Evolutionary conservation across 2,888 invertebrate species (phyloP), one percentile per base, ranked within the genome.

Genomic region (Panzeria rudis): DNA sequence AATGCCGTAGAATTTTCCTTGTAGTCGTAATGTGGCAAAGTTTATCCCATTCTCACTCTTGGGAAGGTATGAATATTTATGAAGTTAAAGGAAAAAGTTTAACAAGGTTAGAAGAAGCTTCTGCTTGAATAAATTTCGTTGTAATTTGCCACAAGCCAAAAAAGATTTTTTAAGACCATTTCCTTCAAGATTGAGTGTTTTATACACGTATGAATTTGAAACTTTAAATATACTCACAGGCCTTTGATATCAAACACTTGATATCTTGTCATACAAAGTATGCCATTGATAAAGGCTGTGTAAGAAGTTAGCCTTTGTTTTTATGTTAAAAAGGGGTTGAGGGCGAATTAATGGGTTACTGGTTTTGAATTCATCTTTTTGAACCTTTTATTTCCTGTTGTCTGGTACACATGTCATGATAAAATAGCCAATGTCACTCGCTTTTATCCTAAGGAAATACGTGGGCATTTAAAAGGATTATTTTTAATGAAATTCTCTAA

Each of bases 391-490:
- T 9, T 47, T 35, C 0, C 23, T 20, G 3, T 62, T 50, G 9
- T 5, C 35, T 23, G 11, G 50, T 23, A 35, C 3, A 44, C n/a
- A 54, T 23, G 32, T 47, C 56, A 13, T 25, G 35, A 44, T 72
- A 61, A 20, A 73, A 50, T 50, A 13, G 15, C 29, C 29, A 32
- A 11, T 20, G 15, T 8, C 23, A 35, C 11, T 44, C 20, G 56
- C 29, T 56, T 66, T 66, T 20, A 6, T 47, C 6, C 32, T 56
- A 0, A 32, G 13, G 0, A n/a, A 35, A 23, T 47, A 59, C 47
- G 56, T 66, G 56, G 23, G 7, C 25, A 68, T 44, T 56, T 47
- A 23, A 54, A 56, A 56, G 76, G 76, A 68, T 68, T 76, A 32
- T 35, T 59, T 77, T 35, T n/a, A 56, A 66, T 66, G n/a, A 52